Conservation (phyloP, 53 echinoderm and acorn worm genomes). For the Apostichopus leukothele region DNA sequence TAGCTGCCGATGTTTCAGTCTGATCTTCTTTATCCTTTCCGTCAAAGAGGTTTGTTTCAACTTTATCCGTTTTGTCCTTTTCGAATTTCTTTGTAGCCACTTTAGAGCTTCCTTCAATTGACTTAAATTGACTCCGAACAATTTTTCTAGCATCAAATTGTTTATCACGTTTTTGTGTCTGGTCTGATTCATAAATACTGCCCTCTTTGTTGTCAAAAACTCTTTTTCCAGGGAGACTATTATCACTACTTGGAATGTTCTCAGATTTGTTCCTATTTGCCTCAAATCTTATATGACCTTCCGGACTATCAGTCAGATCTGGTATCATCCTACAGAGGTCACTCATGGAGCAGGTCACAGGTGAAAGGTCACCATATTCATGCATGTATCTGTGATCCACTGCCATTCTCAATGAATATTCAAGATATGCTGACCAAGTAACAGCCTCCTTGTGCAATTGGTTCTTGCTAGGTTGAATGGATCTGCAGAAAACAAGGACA, state of each 20-base stretch:
- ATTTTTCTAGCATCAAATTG: not conserved
- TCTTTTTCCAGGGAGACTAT: not conserved
- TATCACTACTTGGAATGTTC: not conserved
- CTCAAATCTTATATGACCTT: not conserved
- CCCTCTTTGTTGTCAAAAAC: not conserved
- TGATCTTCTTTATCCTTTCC: not conserved
- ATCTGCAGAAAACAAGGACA: conserved; percentile 30
- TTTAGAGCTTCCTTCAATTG: not conserved
- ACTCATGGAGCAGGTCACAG: not conserved
- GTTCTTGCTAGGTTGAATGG: conserved; percentile 26
- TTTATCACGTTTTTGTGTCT: not conserved
- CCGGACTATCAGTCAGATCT: not conserved
- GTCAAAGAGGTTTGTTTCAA: too few species aligned
- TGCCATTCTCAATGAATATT: conserved; percentile 60
- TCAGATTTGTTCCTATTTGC: not conserved
- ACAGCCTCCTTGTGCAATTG: conserved; percentile 29
- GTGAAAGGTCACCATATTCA: conserved; percentile 74
- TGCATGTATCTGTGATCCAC: conserved; percentile 84
- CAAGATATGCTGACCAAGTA: conserved; percentile 52
- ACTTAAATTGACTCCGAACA: not conserved
- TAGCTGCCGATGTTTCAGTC: conserved; percentile 51
- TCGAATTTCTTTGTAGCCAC: too few species aligned
- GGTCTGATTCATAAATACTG: not conserved
- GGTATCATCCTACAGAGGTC: conserved; percentile 31
- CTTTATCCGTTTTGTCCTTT: not conserved